phyloP scores from a whole-genome alignment of 2,113 vertebrate species.

The Coreoperca whiteheadi region DNA sequence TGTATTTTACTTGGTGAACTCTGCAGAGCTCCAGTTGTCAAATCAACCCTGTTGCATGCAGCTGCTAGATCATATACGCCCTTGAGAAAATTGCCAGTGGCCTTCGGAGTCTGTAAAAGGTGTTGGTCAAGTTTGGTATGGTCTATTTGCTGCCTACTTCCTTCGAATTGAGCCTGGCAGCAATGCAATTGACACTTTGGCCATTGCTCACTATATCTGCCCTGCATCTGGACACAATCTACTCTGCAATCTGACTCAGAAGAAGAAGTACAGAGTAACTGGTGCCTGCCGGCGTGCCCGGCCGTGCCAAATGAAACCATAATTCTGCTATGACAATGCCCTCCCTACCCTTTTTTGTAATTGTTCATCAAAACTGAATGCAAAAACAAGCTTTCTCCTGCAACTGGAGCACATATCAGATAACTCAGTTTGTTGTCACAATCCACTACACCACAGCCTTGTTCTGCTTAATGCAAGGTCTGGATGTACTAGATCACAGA shows the following conservation, averaged over 20 bases:
- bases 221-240: conserved; percentile 48
- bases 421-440: conserved; percentile 1
- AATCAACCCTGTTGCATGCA: background rate
- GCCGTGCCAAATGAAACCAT: conserved; percentile 58
- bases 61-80: conserved; percentile 36
- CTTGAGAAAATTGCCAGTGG: conserved; percentile 4
- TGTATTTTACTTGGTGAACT: background rate
- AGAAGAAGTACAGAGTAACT: conserved; percentile 40
- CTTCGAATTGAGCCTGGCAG: conserved; percentile 50
- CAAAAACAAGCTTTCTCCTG: conserved; percentile 45
- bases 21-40: background rate
- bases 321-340: conserved; percentile 64
- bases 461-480: background rate
- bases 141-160: conserved; percentile 56
- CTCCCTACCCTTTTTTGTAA: conserved; percentile 22
- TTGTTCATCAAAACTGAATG: conserved; percentile 46
- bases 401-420: conserved; percentile 31
- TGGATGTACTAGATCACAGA: conserved; percentile 1
- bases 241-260: conserved; percentile 45
- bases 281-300: conserved; percentile 24
- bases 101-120: conserved; percentile 28
- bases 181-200: conserved; percentile 53
- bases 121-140: conserved; percentile 44
- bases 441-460: background rate
- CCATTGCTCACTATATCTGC: conserved; percentile 54